These are phyloP conservation scores for Trinectes maculatus DNA, from an alignment of 2,113 vertebrate species.

Conservation along the genomic window DNA sequence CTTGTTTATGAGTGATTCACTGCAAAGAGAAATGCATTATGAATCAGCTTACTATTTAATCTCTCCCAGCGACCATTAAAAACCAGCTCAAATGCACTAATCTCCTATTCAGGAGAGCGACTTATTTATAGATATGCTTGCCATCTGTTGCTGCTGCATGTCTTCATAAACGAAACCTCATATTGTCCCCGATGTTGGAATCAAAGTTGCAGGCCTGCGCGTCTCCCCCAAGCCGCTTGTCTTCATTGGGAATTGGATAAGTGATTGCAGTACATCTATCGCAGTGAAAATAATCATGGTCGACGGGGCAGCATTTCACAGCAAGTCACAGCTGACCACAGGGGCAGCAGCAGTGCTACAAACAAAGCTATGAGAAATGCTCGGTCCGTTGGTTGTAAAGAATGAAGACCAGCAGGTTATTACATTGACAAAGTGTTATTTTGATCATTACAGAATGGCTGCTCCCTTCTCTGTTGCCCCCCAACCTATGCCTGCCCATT, in stretches of 20 bases:
- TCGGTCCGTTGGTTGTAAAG: conserved; percentile 43
- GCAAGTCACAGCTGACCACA: conserved; percentile 40
- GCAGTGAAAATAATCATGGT: conserved; percentile 52
- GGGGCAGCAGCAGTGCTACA: conserved; percentile 37
- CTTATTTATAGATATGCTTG: conserved; percentile 83
- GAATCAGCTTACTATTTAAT: conserved; percentile 82
- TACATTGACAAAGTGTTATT: conserved; percentile 71
- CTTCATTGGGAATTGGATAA: conserved; percentile 16
- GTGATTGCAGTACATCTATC: conserved; percentile 50
- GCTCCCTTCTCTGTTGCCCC: conserved; percentile 7
- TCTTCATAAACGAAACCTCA: conserved; percentile 61
- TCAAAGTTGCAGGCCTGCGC: conserved; percentile 24
- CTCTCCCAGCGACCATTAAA: conserved; percentile 78
- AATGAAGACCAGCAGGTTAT: conserved; percentile 56
- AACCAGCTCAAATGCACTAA: conserved; percentile 81
- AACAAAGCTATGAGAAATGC: conserved; percentile 59
- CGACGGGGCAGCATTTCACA: conserved; percentile 41
- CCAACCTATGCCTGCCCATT: conserved; percentile 60
- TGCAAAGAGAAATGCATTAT: conserved; percentile 71
- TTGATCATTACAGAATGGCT: conserved; percentile 67
- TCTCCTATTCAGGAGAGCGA: conserved; percentile 76
- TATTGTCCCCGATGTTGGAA: conserved; percentile 38
- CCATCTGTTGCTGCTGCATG: conserved; percentile 77
- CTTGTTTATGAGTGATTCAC: conserved; percentile 66
- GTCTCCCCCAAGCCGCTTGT: conserved; percentile 7